Percentiles rank a stretch among this genome's conserved stretches.
phyloP scores from a whole-genome alignment of 2,888 invertebrate species.

The Tricholauxania praeusta region DNA sequence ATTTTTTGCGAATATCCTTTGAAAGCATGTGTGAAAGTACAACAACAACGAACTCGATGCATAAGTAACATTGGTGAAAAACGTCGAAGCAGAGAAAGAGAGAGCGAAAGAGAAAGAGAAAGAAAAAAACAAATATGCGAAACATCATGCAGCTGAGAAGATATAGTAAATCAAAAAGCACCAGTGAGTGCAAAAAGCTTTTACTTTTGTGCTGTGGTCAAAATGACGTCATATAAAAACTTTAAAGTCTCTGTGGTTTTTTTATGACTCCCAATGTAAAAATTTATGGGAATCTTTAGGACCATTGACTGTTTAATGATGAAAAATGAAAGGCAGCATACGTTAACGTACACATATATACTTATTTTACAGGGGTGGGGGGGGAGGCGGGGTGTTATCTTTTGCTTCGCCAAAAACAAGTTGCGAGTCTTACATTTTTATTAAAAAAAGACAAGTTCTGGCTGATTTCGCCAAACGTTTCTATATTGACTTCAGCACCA shows the following conservation, averaged over 20 bases:
- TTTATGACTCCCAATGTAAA: neutral
- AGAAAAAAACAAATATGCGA: neutral
- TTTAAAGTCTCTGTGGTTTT: neutral
- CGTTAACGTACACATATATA: neutral
- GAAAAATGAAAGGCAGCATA: neutral
- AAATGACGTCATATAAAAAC: conserved; percentile 5
- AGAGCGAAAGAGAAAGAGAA: neutral
- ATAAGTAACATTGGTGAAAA: neutral
- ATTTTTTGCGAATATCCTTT: conserved; percentile 24
- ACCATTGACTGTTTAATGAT: conserved; percentile 10
- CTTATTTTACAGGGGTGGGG: too few relatives aligned
- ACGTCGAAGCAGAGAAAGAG: neutral
- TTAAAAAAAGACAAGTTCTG: too few relatives aligned
- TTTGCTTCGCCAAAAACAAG: too few relatives aligned
- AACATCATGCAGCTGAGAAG: too few relatives aligned
- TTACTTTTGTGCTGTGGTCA: neutral
- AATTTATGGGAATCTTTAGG: neutral
- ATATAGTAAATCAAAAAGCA: too few relatives aligned
- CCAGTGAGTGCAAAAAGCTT: neutral
- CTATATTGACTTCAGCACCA: too few relatives aligned
- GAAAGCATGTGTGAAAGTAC: conserved; percentile 23
- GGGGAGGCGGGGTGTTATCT: too few relatives aligned
- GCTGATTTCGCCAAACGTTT: too few relatives aligned
- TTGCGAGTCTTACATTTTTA: too few relatives aligned
- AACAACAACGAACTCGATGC: conserved; percentile 40